Percentiles rank a stretch among this genome's conserved stretches.
phyloP scores from a whole-genome alignment of 2,888 invertebrate genomes.

The Lasioglossum vierecki region DNA sequence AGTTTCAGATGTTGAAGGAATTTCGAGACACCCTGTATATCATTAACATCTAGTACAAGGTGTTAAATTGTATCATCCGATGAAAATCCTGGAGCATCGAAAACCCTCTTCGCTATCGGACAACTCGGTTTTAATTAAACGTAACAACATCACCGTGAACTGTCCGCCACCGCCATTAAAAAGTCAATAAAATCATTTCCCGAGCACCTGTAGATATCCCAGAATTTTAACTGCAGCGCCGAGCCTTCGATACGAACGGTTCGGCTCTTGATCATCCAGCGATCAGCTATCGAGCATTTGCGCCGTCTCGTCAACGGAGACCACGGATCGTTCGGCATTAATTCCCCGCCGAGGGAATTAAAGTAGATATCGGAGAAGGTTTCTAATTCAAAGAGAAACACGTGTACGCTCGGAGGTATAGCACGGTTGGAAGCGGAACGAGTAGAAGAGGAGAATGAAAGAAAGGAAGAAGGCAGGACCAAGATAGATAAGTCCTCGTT shows the following conservation, averaged over 20 bases:
- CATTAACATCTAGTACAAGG: no score
- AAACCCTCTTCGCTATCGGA: no score
- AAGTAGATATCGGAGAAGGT: neutral
- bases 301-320: neutral
- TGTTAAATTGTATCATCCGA: no score
- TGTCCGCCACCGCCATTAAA: neutral
- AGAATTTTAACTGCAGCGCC: neutral
- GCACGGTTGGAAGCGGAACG: neutral
- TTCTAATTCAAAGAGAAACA: conserved; percentile 46
- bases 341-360: conserved; percentile 23
- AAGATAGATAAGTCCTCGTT: conserved; percentile 79
- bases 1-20: no score
- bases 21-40: no score
- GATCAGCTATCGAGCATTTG: neutral
- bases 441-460: neutral
- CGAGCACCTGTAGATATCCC: neutral
- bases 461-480: conserved; percentile 64
- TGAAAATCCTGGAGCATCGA: no score
- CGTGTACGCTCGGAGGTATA: conserved; percentile 17
- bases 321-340: neutral
- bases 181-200: neutral
- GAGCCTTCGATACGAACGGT: neutral
- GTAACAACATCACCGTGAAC: neutral
- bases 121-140: neutral
- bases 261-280: neutral